phyloP scores from a whole-genome alignment of 2,888 invertebrate species.

The Leucozona laternaria region DNA sequence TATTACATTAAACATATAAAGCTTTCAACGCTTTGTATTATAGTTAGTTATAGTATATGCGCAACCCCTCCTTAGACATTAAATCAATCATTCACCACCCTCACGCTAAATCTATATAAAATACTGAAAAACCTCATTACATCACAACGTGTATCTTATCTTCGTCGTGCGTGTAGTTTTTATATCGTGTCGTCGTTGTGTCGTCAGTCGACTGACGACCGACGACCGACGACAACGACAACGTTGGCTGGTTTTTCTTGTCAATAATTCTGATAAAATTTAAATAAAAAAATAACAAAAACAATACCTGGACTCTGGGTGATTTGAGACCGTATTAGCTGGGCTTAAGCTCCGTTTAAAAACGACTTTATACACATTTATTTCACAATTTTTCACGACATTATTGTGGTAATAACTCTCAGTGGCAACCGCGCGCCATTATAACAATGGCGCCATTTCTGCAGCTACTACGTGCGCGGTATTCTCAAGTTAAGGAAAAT shows the following conservation, averaged over 20 bases:
- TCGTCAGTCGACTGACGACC: background rate
- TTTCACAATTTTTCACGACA: constrained; percentile 72
- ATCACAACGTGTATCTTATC: constrained; percentile 61
- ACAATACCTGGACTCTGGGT: constrained; percentile 18
- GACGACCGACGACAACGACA: background rate
- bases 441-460: constrained; percentile 66
- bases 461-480: constrained; percentile 70
- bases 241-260: constrained; percentile 3
- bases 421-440: constrained; percentile 57
- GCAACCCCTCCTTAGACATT: constrained; percentile 61
- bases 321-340: constrained; percentile 69
- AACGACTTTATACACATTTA: constrained; percentile 68
- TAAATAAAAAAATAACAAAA: constrained; percentile 20
- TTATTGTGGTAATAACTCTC: constrained; percentile 72
- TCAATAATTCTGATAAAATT: constrained; percentile 36
- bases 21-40: constrained; percentile 32
- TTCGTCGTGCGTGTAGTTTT: constrained; percentile 52
- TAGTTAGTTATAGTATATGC: background rate
- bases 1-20: constrained; percentile 44
- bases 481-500: constrained; percentile 49
- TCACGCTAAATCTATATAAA: constrained; percentile 62
- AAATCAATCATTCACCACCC: constrained; percentile 65
- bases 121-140: constrained; percentile 55
- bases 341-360: constrained; percentile 66
- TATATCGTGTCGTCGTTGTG: constrained; percentile 16